Percentiles rank a stretch among this genome's conserved stretches.
phyloP scores from a whole-genome alignment of 2,888 invertebrate genomes.

The Branchipolynoe longqiensis region DNA sequence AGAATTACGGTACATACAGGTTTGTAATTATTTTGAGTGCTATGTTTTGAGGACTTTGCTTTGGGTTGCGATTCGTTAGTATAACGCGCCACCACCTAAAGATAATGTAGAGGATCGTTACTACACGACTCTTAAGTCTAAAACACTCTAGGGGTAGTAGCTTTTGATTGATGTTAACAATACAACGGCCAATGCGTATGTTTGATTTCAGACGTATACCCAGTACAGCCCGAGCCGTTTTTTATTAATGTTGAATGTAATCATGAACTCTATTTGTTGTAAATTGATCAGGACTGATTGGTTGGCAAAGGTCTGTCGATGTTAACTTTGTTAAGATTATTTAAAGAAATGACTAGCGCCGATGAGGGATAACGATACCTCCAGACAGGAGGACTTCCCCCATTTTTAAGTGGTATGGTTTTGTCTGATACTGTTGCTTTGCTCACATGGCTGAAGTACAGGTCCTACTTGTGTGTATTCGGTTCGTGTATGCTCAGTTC shows the following conservation, averaged over 20 bases:
- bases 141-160: not conserved
- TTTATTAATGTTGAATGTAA: constrained; percentile 42
- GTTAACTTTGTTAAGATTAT: constrained; percentile 35
- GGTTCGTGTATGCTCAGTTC: constrained; percentile 42
- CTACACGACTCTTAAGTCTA: not conserved
- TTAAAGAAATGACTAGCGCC: constrained; percentile 12
- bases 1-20: too few relatives aligned
- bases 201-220: not conserved
- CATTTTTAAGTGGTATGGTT: not conserved
- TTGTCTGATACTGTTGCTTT: constrained; percentile 29
- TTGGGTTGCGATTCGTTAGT: too few relatives aligned
- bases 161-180: constrained; percentile 38
- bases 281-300: not conserved
- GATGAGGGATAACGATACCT: not conserved
- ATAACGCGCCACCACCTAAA: too few relatives aligned
- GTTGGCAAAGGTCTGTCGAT: constrained; percentile 12
- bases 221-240: not conserved
- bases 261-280: constrained; percentile 7
- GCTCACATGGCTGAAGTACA: constrained; percentile 15
- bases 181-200: constrained; percentile 1
- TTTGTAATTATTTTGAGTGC: too few relatives aligned
- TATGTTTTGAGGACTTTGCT: too few relatives aligned
- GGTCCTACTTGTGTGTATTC: constrained; percentile 23
- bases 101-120: not conserved
- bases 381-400: not conserved